A percentile compares a stretch with the other conserved stretches of the same genome.
These are phyloP conservation scores for Palythoa grandis DNA, from an alignment of 92 coral and sea anemone genomes.

Conservation along the genomic window DNA sequence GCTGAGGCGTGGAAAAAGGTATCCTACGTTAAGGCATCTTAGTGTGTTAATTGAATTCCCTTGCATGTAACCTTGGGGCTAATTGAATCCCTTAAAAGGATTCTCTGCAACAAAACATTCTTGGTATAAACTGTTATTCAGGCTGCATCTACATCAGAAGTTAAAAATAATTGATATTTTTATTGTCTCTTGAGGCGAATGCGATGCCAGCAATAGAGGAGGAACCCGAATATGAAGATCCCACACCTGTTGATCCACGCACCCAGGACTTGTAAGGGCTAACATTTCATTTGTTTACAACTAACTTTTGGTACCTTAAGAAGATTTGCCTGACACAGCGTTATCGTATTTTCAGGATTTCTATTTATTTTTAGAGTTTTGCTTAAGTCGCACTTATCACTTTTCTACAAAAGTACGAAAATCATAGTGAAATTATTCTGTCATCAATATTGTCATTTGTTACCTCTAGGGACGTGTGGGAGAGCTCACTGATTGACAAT, in stretches of 20 bases:
- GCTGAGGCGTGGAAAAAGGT: slow-evolving; percentile 96
- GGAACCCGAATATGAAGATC: slow-evolving; percentile 28
- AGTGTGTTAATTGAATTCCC: neutral
- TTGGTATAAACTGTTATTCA: no score
- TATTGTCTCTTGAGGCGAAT: neutral
- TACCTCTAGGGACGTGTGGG: slow-evolving; percentile 76
- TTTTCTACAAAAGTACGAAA: no score
- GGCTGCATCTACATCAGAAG: neutral
- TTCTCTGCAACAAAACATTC: neutral
- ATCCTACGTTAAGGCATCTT: no score
- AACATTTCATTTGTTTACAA: neutral
- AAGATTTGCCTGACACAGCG: no score
- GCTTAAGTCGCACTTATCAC: no score
- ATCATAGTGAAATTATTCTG: neutral
- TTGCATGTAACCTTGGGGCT: neutral
- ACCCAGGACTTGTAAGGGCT: slow-evolving; percentile 17
- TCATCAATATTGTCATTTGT: no score
- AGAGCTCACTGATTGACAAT: slow-evolving; percentile 90
- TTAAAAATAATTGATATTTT: neutral
- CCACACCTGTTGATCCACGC: slow-evolving; percentile 15
- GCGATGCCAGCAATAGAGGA: slow-evolving; percentile 39
- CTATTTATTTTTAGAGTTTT: no score
- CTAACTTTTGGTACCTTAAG: neutral
- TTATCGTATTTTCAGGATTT: no score
- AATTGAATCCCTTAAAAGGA: neutral